phyloP scores from a whole-genome alignment of 2,113 vertebrate genomes.

The Leucopsar rothschildi region DNA sequence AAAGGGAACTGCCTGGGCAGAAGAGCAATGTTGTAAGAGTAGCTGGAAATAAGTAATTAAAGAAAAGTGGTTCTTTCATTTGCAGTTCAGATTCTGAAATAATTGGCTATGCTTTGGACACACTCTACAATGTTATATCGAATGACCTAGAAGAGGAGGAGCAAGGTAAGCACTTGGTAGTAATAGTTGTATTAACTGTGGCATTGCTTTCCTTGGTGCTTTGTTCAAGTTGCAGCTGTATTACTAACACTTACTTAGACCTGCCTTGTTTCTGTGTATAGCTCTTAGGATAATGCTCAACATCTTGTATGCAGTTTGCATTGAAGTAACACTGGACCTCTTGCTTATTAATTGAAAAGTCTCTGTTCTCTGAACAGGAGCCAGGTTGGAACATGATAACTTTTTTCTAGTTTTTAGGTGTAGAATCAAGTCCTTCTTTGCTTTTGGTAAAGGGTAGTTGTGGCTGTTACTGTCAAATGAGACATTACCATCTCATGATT shows the following conservation, averaged over 20 bases:
- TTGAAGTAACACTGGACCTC: not conserved
- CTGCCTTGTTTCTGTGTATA: not conserved
- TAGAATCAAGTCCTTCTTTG: not conserved
- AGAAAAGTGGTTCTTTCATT: conserved; percentile 54
- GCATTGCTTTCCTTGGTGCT: not conserved
- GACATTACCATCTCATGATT: not conserved
- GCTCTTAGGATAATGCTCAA: not conserved
- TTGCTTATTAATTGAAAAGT: not conserved
- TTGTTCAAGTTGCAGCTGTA: not conserved
- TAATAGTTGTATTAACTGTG: not conserved
- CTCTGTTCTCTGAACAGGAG: not conserved
- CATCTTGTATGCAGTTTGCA: not conserved
- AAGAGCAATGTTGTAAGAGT: not conserved
- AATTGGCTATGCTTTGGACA: conserved; percentile 97
- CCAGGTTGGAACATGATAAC: not conserved
- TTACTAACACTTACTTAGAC: not conserved
- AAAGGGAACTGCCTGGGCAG: not conserved
- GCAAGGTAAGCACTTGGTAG: conserved; percentile 80
- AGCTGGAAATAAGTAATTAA: conserved; percentile 24
- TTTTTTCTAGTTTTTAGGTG: not conserved
- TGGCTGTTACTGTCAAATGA: not conserved
- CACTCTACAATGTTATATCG: conserved; percentile 93
- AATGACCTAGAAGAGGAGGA: conserved; percentile 95
- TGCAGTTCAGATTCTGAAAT: conserved; percentile 96
- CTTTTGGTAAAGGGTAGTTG: not conserved